These are phyloP conservation scores for Phrynocephalus versicolor DNA, from an alignment of 2,113 vertebrate species.

Conservation along the genomic window DNA sequence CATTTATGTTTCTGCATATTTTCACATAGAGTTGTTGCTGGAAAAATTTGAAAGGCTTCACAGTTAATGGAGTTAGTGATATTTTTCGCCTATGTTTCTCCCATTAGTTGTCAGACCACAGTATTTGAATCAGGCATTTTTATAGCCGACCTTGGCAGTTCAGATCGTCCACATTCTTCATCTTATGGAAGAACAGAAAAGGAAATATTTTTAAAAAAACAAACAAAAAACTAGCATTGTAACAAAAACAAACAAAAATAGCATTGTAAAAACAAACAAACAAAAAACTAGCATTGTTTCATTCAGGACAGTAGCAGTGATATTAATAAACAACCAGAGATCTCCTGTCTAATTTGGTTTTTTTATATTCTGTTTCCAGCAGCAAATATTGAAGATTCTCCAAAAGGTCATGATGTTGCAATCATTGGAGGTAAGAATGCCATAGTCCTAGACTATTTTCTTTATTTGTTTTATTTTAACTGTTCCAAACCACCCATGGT, in stretches of 20 bases:
- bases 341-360: constrained; percentile 48
- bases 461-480: no score
- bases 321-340: constrained; percentile 27
- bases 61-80: neutral
- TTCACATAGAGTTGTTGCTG: neutral
- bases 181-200: constrained; percentile 34
- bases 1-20: neutral
- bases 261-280: no score
- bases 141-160: constrained; percentile 28
- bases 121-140: constrained; percentile 34
- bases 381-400: constrained; percentile 47
- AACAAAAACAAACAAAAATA: no score
- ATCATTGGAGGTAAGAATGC: constrained; percentile 70
- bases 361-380: constrained; percentile 61
- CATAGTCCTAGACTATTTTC: neutral
- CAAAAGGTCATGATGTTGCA: constrained; percentile 64
- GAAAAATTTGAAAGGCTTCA: neutral
- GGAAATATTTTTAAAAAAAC: no score
- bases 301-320: neutral
- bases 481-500: no score
- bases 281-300: no score
- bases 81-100: neutral
- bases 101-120: constrained; percentile 11
- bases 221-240: no score
- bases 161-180: neutral